Evolutionary conservation across 2,113 vertebrate genomes (phyloP), one percentile per base, ranked within the genome.

Genomic region (Ellobius talpinus): DNA sequence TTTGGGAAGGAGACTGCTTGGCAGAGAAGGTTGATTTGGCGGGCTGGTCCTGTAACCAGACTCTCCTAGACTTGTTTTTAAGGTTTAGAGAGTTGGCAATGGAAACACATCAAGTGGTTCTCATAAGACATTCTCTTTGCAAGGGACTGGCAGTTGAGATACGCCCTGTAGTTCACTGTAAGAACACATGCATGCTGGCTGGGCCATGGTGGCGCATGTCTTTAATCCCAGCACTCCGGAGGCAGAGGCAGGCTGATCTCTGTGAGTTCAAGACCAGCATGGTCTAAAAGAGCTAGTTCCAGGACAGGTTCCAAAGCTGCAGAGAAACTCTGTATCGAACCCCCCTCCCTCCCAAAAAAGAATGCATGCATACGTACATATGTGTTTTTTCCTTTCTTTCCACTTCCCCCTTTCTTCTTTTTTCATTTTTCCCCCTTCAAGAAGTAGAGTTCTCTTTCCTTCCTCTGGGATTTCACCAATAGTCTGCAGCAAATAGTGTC

Each of bases 71-170:
- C 61, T 73, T 87, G 66, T 87, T 89, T 94, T 31, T 84, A 85
- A 96, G 87, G 55, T 61, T 85, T 78, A 84, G 24, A 74, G 55
- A 84, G 39, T 70, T 97, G 66, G 74, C 90, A 95, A 2, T 76
- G 68, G 61, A 87, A 87, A 95, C 5, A 82, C 76, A 88, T 36
- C 31, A 33, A 91, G 68, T 74, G 45, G 19, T 81, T 96, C 70
- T 93, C 23, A 26, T 16, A 85, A 95, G 74, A 72, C 31, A 58
- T 33, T 81, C 39, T 81, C 31, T 86, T 45, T 33, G 63, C 19
- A 78, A 87, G 88, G 77, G 68, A 19, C 21, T 92, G 65, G 61
- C 86, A 79, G 42, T 23, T 72, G 42, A 92, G 86, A 42, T 21
- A 36, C 79, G n/a, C 39, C 89, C 17, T 72, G 91, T 47, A 61